Conservation (phyloP, 2,888 invertebrate species). For the Himalopsyche japonica region DNA sequence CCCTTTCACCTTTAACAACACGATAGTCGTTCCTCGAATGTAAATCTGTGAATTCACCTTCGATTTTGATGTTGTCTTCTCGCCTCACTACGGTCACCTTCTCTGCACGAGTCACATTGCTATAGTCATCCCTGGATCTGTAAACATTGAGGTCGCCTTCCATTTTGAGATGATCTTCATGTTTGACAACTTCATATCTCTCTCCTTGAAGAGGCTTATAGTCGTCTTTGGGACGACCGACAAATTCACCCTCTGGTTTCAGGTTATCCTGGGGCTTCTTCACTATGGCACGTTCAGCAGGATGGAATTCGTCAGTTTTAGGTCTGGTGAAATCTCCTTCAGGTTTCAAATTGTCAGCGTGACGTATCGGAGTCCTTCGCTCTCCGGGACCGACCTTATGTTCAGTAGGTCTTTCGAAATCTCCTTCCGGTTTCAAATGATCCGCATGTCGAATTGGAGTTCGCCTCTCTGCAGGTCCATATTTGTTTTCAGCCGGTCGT, state of each 20-base stretch:
- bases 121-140: conserved; percentile 62
- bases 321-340: no score
- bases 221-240: conserved; percentile 42
- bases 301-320: no score
- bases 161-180: conserved; percentile 70
- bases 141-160: conserved; percentile 64
- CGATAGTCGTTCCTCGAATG: conserved; percentile 47
- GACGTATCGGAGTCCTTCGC: conserved; percentile 48
- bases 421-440: conserved; percentile 57
- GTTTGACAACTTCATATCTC: conserved; percentile 62
- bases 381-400: conserved; percentile 50
- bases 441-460: conserved; percentile 52
- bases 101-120: conserved; percentile 59
- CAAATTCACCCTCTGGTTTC: conserved; percentile 60
- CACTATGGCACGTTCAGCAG: no score
- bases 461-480: conserved; percentile 51
- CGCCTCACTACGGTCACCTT: conserved; percentile 57
- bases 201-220: conserved; percentile 59
- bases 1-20: conserved; percentile 50
- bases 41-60: conserved; percentile 54
- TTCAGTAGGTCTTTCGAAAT: conserved; percentile 46
- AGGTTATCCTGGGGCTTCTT: no score
- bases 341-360: conserved; percentile 50
- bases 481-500: conserved; percentile 50
- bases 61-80: conserved; percentile 61